Conservation (phyloP, 2,888 invertebrate species). For the Gandaritis pyraliata region DNA sequence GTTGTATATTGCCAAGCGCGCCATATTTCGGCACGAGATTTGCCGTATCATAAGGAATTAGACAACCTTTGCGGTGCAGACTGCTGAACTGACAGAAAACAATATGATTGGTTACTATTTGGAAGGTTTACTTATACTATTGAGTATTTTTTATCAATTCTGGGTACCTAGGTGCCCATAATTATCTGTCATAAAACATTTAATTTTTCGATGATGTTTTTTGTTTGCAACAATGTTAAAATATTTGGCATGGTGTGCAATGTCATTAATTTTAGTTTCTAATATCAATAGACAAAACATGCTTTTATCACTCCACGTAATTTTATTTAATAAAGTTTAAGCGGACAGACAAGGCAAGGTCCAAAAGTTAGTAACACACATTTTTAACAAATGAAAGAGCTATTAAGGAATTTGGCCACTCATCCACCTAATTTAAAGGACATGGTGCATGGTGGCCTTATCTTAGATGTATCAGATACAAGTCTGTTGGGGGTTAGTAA, state of each 20-base stretch:
- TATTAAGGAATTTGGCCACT: slow-evolving; percentile 60
- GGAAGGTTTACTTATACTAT: no score
- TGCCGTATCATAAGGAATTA: slow-evolving; percentile 19
- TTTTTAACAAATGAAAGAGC: slow-evolving; percentile 50
- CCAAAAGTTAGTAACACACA: slow-evolving; percentile 26
- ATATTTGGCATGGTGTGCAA: no score
- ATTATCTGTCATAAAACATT: no score
- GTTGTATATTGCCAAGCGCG: slow-evolving; percentile 12
- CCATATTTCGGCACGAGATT: slow-evolving; percentile 20
- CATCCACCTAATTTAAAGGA: slow-evolving; percentile 59
- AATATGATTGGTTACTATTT: no score
- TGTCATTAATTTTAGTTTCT: no score
- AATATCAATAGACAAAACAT: no score
- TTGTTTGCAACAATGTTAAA: no score
- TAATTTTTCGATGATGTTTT: no score
- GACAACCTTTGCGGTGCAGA: neutral
- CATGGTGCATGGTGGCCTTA: slow-evolving; percentile 42
- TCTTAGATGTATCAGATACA: slow-evolving; percentile 53
- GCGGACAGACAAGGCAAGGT: neutral
- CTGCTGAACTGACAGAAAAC: neutral
- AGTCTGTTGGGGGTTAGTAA: slow-evolving; percentile 47
- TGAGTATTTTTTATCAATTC: no score
- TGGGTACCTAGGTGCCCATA: no score
- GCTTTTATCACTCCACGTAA: no score
- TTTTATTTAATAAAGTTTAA: no score